Percentiles rank a stretch among this genome's conserved stretches.
Evolutionary conservation across 2,797 vertebrate genomes (phyloP).

Genomic region (Gorsachius magnificus): DNA sequence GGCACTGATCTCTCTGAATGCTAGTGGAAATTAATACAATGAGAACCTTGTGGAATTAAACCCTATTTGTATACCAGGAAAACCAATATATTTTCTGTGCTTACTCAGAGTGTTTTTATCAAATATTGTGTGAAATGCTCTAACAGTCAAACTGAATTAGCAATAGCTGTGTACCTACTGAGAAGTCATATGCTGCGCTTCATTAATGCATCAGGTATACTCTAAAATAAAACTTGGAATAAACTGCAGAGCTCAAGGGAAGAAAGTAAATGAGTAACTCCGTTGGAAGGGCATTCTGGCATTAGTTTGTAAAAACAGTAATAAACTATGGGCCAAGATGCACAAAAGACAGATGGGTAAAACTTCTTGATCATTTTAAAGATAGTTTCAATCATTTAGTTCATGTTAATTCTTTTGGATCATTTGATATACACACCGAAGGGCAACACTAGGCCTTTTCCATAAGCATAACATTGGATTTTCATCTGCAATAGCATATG

Average conservation of each 20-base stretch:
- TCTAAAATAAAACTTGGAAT: neutral
- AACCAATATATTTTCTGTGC: neutral
- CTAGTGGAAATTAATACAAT: neutral
- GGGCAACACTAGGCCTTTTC: neutral
- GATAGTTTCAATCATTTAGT: neutral
- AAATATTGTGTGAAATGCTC: neutral
- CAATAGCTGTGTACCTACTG: neutral
- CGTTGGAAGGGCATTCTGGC: neutral
- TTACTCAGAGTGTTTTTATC: neutral
- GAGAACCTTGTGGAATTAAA: neutral
- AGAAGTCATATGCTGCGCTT: neutral
- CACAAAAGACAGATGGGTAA: neutral
- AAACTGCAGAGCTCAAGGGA: neutral
- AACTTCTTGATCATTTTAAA: neutral
- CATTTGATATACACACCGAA: neutral
- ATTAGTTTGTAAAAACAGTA: neutral
- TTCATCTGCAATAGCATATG: neutral
- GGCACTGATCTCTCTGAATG: neutral
- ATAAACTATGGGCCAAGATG: neutral
- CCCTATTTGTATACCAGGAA: neutral
- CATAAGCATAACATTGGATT: neutral
- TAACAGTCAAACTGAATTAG: neutral
- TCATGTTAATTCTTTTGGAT: neutral
- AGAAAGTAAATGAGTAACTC: conserved; percentile 23
- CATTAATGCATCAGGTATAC: neutral